Evolutionary conservation across 2,888 invertebrate genomes (phyloP), one percentile per base, ranked within the genome.

Genomic region (Amiota mariae): DNA sequence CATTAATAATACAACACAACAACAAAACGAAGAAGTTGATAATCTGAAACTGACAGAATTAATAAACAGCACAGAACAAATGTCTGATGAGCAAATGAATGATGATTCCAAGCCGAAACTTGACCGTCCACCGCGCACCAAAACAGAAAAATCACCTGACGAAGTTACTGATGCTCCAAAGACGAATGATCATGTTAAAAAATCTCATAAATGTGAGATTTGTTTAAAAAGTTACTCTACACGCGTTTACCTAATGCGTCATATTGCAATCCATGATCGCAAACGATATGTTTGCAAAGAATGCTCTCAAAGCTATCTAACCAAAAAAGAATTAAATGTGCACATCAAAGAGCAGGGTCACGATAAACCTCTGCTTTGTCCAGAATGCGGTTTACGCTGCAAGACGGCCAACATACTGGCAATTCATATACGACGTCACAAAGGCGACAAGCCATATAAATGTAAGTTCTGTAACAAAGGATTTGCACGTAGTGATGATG

Each of bases 391-490:
- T 2, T 89, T 91, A 48, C 81, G 91, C 57, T 92, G 91, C 80
- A 91, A 91, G 51, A 84, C 91, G 47, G 91, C 91, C 64, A 91
- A 91, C 82, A 91, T 91, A 79, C 82, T 91, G 47, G 89, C 90
- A 13, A 91, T 91, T 20, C 91, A 91, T 76, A 91, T 91, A 91
- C 81, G 91, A 56, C 84, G 91, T 63, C 92, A 91, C 82, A 88
- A 90, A 20, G 92, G 91, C 0, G 91, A 92, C 77, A 92, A 91
- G 76, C 91, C 91, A 0, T 91, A 90, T 79, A 92, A 91, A 79
- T 92, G 92, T 79, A 90, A 90, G 85, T 92, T 88, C 81, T 92
- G 92, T 76, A 90, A 90, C 18, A 92, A 92, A 86, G 92, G 87
- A 72, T 92, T 92, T 81, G 91, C 91, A 0, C 85, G 92, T 54